phyloP scores from a whole-genome alignment of 2,888 invertebrate species.

The Salticus scenicus region DNA sequence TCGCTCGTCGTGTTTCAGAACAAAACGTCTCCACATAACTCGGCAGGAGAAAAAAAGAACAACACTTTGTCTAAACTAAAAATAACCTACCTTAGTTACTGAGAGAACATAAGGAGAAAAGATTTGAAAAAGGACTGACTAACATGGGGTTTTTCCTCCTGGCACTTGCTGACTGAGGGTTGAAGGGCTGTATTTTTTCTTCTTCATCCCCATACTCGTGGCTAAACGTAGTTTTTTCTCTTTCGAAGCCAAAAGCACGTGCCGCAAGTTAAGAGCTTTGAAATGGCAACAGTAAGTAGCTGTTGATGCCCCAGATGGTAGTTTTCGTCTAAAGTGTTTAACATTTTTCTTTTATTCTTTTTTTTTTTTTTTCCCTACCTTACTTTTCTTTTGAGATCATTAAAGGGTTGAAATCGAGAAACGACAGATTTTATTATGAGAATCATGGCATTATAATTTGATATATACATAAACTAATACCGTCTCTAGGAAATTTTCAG shows the following conservation, averaged over 20 bases:
- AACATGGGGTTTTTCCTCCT: slow-evolving; percentile 35
- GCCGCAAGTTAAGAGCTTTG: slow-evolving; percentile 21
- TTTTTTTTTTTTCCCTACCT: neutral
- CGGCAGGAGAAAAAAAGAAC: neutral
- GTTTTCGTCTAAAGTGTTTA: slow-evolving; percentile 23
- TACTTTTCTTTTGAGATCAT: no score
- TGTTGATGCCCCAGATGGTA: slow-evolving; percentile 29
- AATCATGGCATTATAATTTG: no score
- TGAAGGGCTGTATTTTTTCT: slow-evolving; percentile 18
- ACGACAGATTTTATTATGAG: no score
- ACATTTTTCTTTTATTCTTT: neutral
- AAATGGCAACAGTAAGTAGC: slow-evolving; percentile 28
- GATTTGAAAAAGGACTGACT: slow-evolving; percentile 36
- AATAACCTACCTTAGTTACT: slow-evolving; percentile 13
- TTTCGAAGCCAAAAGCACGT: neutral
- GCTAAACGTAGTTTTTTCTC: slow-evolving; percentile 15
- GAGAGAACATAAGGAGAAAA: slow-evolving; percentile 6
- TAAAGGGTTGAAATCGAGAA: no score
- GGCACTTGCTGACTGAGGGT: slow-evolving; percentile 33
- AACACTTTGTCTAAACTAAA: slow-evolving; percentile 1
- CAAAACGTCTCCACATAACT: slow-evolving; percentile 9
- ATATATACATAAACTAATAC: no score
- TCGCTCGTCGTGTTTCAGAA: neutral
- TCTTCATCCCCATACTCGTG: neutral
- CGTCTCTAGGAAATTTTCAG: no score